Conservation (phyloP, 1,140 invertebrate species). For the Proales similis region DNA sequence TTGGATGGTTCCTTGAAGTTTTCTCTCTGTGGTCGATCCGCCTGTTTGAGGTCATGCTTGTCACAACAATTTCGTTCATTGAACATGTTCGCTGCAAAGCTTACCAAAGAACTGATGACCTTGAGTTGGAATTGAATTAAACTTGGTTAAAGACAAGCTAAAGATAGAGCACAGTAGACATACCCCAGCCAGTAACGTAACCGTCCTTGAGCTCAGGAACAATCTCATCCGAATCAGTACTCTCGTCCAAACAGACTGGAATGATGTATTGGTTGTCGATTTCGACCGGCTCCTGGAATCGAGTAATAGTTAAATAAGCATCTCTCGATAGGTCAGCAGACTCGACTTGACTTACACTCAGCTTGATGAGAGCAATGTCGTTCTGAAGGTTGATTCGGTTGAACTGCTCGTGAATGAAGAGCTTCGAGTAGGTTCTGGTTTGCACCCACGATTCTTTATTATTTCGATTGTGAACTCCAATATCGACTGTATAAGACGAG, state of each 20-base stretch:
- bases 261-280: slow-evolving; percentile 4
- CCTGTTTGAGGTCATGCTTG: slow-evolving; percentile 32
- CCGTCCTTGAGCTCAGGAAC: slow-evolving; percentile 27
- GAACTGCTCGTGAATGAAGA: slow-evolving; percentile 22
- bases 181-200: slow-evolving; percentile 29
- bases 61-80: no score
- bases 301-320: slow-evolving; percentile 5
- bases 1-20: slow-evolving; percentile 25
- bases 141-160: no score
- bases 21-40: slow-evolving; percentile 3
- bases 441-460: slow-evolving; percentile 20
- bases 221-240: not conserved
- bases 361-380: slow-evolving; percentile 31
- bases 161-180: no score
- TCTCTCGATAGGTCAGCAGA: not conserved
- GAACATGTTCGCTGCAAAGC: no score
- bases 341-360: not conserved
- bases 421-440: slow-evolving; percentile 16
- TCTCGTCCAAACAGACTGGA: slow-evolving; percentile 35
- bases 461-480: slow-evolving; percentile 20
- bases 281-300: not conserved
- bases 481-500: not conserved
- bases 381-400: slow-evolving; percentile 12
- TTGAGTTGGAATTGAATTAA: no score
- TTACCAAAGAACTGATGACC: no score